These are phyloP conservation scores for Apeltes quadracus DNA, from an alignment of 2,113 vertebrate species.

Conservation along the genomic window DNA sequence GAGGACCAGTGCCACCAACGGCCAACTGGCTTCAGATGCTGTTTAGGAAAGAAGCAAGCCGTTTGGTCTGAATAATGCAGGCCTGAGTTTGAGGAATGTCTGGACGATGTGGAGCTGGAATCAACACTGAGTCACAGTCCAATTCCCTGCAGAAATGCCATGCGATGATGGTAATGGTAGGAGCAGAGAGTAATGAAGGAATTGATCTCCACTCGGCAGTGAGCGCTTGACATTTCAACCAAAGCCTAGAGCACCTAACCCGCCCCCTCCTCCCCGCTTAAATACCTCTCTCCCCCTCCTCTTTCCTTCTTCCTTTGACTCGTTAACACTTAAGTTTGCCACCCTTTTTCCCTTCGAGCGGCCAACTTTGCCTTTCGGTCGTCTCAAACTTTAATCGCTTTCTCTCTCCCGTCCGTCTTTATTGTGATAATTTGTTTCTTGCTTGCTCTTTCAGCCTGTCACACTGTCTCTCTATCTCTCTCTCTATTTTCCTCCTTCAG, in stretches of 20 bases:
- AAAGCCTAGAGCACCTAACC: constrained; percentile 90
- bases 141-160: constrained; percentile 90
- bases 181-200: constrained; percentile 93
- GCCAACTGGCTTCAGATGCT: too few relatives aligned
- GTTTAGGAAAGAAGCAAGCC: too few relatives aligned
- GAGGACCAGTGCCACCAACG: constrained; percentile 16
- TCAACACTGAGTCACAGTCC: constrained; percentile 62
- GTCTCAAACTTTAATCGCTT: constrained; percentile 76
- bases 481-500: constrained; percentile 38
- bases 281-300: constrained; percentile 28
- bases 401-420: constrained; percentile 68
- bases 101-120: too few relatives aligned
- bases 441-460: constrained; percentile 40
- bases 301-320: constrained; percentile 49
- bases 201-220: constrained; percentile 96
- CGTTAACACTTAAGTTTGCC: constrained; percentile 71
- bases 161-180: constrained; percentile 90
- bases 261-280: background rate
- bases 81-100: too few relatives aligned
- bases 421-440: constrained; percentile 69
- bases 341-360: constrained; percentile 69
- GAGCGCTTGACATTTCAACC: constrained; percentile 94
- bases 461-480: constrained; percentile 45
- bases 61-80: too few relatives aligned
- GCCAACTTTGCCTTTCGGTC: constrained; percentile 84